A percentile compares a stretch with the other conserved stretches of the same genome.
These are phyloP conservation scores for Trichechus manatus DNA, from an alignment of 2,113 vertebrate genomes.

Conservation along the genomic window DNA sequence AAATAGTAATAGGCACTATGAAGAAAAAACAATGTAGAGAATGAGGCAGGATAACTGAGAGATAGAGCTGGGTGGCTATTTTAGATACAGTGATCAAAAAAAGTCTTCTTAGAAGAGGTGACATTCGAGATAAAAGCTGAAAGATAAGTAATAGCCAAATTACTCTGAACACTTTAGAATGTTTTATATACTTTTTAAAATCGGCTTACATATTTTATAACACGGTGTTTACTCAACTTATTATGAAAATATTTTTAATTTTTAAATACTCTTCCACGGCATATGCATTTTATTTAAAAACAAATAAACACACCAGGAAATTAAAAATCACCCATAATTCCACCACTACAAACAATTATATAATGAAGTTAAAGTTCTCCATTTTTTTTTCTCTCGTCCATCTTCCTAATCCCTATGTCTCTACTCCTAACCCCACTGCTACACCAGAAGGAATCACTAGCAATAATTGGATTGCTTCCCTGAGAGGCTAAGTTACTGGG, in stretches of 20 bases:
- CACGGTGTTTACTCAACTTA: neutral
- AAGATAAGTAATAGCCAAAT: neutral
- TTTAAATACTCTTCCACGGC: neutral
- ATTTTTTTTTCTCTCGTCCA: neutral
- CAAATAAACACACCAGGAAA: constrained; percentile 7
- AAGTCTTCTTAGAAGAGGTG: neutral
- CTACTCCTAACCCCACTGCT: neutral
- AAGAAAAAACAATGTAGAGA: neutral
- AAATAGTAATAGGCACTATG: neutral
- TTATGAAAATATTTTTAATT: neutral
- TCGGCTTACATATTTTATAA: neutral
- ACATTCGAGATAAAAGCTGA: constrained; percentile 19
- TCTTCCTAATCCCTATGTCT: neutral
- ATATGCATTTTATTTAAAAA: neutral
- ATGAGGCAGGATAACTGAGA: neutral
- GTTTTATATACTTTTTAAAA: neutral
- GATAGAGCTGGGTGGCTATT: neutral
- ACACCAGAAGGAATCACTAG: neutral
- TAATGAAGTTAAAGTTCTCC: neutral
- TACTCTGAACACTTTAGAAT: neutral
- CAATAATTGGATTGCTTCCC: neutral
- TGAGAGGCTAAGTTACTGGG: no score
- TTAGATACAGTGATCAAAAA: neutral
- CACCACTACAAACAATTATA: neutral
- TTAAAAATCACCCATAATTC: neutral